Conservation (phyloP, 1,140 invertebrate species). For the Diuraphis noxia region DNA sequence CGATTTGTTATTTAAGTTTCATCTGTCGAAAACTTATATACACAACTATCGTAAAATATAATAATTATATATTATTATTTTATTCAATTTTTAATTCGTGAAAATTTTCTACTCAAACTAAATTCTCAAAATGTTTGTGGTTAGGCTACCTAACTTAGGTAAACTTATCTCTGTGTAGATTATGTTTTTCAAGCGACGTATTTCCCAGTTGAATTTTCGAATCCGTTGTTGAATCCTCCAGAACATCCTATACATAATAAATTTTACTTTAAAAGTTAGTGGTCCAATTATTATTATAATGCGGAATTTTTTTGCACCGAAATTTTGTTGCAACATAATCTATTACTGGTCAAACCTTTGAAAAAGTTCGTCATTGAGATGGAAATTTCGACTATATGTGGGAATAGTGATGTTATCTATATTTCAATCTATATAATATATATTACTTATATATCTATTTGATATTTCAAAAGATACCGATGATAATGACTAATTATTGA, state of each 20-base stretch:
- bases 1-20: neutral
- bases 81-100: neutral
- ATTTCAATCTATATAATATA: no score
- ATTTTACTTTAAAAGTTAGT: neutral
- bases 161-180: neutral
- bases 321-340: no score
- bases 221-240: neutral
- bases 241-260: neutral
- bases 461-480: neutral
- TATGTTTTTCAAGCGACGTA: neutral
- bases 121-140: neutral
- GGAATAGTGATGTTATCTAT: neutral
- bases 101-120: neutral
- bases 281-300: neutral
- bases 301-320: neutral
- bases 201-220: neutral
- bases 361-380: neutral
- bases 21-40: neutral
- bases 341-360: neutral
- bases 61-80: neutral
- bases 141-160: no score
- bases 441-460: no score
- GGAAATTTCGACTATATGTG: neutral
- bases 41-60: no score
- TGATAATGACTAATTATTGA: neutral